Evolutionary conservation across 2,113 vertebrate genomes (phyloP), one percentile per base, ranked within the genome.

Genomic region (Prunella himalayana): DNA sequence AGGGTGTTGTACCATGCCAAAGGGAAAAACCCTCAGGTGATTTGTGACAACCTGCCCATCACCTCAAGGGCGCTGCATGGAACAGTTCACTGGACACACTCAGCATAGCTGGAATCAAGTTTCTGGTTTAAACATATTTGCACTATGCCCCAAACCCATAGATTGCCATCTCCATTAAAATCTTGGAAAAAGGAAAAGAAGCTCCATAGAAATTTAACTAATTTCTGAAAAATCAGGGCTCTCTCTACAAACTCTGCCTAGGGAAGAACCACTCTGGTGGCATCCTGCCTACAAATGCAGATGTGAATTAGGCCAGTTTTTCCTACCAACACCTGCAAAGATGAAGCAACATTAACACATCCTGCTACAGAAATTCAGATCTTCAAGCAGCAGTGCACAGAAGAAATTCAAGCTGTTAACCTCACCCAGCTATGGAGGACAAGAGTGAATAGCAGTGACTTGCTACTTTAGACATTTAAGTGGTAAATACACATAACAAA

Each of bases 61-160:
- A 17, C 54, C 18, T 42, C 17, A 23, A 30, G 39, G 6, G 23
- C 12, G 7, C 28, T 7, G 20, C 1, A 20, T 11, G 16, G 28
- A 8, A 10, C 22, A 59, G 21, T 22, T 18, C 27, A 54, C 27
- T 47, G 21, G 14, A 24, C 11, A 28, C 30, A 31, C 2, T 6
- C 24, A 28, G 41, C 42, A 33, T 0, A 31, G 45, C 22, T 21
- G 9, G 16, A 64, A 28, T 18, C 37, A 77, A 30, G 19, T 19
- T 11, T 5, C 45, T 49, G 20, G 18, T 16, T 25, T 45, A 41
- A 81, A 7, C 1, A 1, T 4, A 13, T 4, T 53, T 61, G 1
- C 14, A 15, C 25, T 8, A 3, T 4, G 6, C 13, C 25, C 7
- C n/a, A 47, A 59, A 59, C 24, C 0, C 2, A 2, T 0, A 31